phyloP scores from a whole-genome alignment of 2,797 vertebrate species.

The Chromis chromis region DNA sequence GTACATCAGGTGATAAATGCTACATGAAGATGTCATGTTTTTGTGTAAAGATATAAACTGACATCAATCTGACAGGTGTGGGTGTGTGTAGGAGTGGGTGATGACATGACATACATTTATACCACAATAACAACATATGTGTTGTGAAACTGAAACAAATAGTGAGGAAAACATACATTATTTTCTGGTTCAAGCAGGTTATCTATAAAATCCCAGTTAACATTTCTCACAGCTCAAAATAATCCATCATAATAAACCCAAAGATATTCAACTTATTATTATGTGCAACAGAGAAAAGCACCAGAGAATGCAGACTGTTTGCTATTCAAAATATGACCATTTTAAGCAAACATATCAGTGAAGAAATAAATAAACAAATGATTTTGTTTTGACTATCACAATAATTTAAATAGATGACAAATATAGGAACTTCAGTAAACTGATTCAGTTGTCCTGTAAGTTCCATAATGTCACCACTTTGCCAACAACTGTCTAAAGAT shows the following conservation, averaged over 20 bases:
- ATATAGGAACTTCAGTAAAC: not conserved
- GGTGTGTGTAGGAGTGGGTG: not conserved
- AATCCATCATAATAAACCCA: not conserved
- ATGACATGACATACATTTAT: not conserved
- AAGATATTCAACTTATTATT: not conserved
- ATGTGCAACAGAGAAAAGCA: no score
- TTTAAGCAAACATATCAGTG: not conserved
- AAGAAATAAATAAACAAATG: no score
- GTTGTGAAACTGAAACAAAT: not conserved
- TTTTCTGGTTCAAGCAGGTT: not conserved
- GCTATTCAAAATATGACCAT: no score
- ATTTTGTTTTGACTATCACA: not conserved
- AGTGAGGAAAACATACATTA: not conserved
- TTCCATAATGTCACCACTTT: not conserved
- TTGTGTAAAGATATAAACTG: slow-evolving; percentile 10
- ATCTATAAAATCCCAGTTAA: no score
- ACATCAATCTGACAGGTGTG: slow-evolving; percentile 17
- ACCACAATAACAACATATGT: not conserved
- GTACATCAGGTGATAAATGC: slow-evolving; percentile 19
- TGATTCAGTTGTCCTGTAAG: not conserved
- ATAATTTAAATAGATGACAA: not conserved
- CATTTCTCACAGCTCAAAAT: no score
- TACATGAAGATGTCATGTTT: slow-evolving; percentile 26
- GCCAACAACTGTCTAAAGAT: not conserved
- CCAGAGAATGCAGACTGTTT: no score